Evolutionary conservation across 1,140 invertebrate species (phyloP).

Genomic region (Acromyrmex charruanus): DNA sequence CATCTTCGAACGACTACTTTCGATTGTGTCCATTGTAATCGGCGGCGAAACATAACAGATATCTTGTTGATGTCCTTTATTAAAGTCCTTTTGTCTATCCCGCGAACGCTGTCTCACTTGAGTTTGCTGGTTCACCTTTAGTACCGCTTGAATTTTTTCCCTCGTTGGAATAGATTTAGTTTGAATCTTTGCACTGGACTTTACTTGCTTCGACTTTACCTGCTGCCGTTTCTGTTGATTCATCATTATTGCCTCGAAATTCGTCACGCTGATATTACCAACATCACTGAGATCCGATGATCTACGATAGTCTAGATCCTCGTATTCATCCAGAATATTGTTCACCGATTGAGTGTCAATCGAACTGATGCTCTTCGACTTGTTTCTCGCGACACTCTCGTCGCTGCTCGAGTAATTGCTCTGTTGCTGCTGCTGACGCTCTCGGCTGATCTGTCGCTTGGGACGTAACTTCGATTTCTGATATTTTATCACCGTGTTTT

Average conservation of each 20-base stretch:
- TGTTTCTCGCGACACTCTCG: conserved; percentile 75
- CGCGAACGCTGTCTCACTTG: conserved; percentile 80
- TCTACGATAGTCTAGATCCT: conserved; percentile 78
- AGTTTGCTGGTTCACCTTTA: conserved; percentile 78
- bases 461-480: conserved; percentile 54
- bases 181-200: conserved; percentile 40
- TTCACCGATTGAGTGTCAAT: conserved; percentile 82
- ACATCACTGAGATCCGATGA: conserved; percentile 79
- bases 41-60: not conserved
- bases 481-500: conserved; percentile 63
- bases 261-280: conserved; percentile 74
- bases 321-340: conserved; percentile 81
- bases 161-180: conserved; percentile 45
- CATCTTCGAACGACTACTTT: conserved; percentile 39
- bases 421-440: conserved; percentile 52
- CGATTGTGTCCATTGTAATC: conserved; percentile 24
- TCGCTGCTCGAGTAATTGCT: conserved; percentile 79
- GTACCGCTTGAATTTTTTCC: conserved; percentile 69
- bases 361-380: conserved; percentile 81
- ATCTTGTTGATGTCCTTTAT: conserved; percentile 50
- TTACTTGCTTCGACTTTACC: conserved; percentile 33
- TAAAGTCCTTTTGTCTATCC: conserved; percentile 72
- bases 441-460: conserved; percentile 48
- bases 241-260: conserved; percentile 78
- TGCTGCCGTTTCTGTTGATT: conserved; percentile 69